These are phyloP conservation scores for Martes martes DNA, from an alignment of 2,113 vertebrate genomes.

Conservation along the genomic window DNA sequence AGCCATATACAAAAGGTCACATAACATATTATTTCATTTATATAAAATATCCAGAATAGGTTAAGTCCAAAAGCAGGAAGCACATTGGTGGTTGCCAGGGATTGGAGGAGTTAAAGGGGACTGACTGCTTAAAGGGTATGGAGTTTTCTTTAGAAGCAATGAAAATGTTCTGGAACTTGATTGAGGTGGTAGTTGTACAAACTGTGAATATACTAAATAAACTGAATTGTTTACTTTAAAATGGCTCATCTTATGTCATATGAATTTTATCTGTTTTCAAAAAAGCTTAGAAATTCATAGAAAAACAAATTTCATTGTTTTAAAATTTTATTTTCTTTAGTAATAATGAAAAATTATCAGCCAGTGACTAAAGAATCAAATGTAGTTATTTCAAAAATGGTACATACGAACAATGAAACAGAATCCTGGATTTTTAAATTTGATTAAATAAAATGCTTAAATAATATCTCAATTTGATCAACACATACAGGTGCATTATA, in stretches of 20 bases:
- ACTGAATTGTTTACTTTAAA: not conserved
- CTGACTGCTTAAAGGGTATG: not conserved
- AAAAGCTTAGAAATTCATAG: not conserved
- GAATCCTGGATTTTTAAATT: not conserved
- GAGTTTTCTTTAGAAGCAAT: not conserved
- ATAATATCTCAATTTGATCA: not conserved
- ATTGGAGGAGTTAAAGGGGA: too few species aligned
- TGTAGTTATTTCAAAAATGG: not conserved
- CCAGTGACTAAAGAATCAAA: constrained; percentile 12
- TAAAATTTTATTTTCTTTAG: constrained; percentile 22
- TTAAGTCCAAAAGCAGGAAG: not conserved
- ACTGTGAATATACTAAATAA: not conserved
- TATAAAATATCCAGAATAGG: not conserved
- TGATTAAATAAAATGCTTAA: constrained; percentile 21
- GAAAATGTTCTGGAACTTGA: not conserved
- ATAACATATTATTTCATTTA: not conserved
- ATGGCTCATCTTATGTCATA: not conserved
- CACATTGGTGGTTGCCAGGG: not conserved
- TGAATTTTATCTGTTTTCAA: not conserved
- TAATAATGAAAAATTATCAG: constrained; percentile 24
- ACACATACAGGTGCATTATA: not conserved
- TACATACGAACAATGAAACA: not conserved
- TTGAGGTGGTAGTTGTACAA: not conserved
- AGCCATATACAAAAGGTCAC: not conserved
- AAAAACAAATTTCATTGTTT: not conserved